Percentiles rank a stretch among this genome's conserved stretches.
These are phyloP conservation scores for Sycobia sp. DNA, from an alignment of 1,140 invertebrate genomes.

Conservation along the genomic window DNA sequence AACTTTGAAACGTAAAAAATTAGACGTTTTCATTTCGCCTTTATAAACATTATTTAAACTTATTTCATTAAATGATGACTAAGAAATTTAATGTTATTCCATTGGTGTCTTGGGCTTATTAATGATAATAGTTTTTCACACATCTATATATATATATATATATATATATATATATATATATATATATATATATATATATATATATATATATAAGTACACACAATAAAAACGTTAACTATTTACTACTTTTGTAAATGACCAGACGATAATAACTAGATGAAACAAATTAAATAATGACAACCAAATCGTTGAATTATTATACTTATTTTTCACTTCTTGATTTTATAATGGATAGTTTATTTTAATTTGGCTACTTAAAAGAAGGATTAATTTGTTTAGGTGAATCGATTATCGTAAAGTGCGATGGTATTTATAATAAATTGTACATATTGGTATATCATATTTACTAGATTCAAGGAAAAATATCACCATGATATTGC, in stretches of 20 bases:
- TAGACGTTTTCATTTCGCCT: background rate
- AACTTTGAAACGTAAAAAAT: background rate
- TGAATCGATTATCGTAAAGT: background rate
- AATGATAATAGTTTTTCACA: constrained; percentile 37
- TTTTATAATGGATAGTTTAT: background rate
- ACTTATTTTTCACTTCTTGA: constrained; percentile 3
- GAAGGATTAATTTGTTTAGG: background rate
- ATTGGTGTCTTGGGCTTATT: constrained; percentile 40
- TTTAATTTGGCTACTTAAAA: background rate
- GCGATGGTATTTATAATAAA: constrained; percentile 15
- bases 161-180: constrained; percentile 2
- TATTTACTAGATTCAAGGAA: constrained; percentile 18
- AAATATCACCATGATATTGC: constrained; percentile 11
- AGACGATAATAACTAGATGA: too few relatives aligned
- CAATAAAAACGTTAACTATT: constrained; percentile 2
- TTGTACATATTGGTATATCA: constrained; percentile 26
- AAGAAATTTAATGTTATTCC: constrained; percentile 22
- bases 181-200: background rate
- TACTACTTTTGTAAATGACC: too few relatives aligned
- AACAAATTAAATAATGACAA: too few relatives aligned
- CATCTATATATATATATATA: too few relatives aligned
- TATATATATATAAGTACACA: background rate
- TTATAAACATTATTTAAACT: background rate
- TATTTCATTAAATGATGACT: background rate
- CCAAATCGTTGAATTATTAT: background rate